phyloP scores from a whole-genome alignment of 2,888 invertebrate genomes.

The Callinectes sapidus region DNA sequence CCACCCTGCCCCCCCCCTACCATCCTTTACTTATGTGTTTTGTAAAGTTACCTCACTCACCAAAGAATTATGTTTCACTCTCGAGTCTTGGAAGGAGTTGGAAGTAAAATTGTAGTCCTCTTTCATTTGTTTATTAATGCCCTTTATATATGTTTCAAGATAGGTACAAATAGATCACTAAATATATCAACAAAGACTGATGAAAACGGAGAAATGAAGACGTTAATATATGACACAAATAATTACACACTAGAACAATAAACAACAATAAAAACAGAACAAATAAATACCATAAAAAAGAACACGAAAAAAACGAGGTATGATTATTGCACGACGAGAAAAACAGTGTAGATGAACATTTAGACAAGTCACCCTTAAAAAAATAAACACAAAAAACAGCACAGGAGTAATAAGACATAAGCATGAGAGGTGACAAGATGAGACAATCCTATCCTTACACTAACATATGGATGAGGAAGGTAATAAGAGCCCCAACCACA shows the following conservation, averaged over 20 bases:
- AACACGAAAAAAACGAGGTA: too few relatives aligned
- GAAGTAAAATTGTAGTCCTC: not conserved
- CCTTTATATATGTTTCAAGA: not conserved
- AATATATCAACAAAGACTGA: not conserved
- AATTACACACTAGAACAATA: not conserved
- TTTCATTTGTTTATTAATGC: not conserved
- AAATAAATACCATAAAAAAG: not conserved
- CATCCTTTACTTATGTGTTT: too few relatives aligned
- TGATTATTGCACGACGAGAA: not conserved
- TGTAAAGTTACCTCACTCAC: not conserved
- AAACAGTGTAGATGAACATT: not conserved
- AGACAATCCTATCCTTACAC: not conserved
- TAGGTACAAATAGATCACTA: not conserved
- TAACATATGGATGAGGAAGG: conserved; percentile 52
- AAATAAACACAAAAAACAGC: too few relatives aligned
- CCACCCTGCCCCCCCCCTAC: too few relatives aligned
- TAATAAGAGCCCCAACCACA: conserved; percentile 53
- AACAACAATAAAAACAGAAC: not conserved
- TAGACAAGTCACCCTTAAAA: not conserved
- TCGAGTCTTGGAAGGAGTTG: not conserved
- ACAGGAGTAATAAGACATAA: not conserved
- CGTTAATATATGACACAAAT: too few relatives aligned
- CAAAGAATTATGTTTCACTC: not conserved
- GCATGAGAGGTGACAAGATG: not conserved
- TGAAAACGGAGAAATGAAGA: too few relatives aligned